Conservation (phyloP, 2,888 invertebrate genomes). For the Polietes domitor region DNA sequence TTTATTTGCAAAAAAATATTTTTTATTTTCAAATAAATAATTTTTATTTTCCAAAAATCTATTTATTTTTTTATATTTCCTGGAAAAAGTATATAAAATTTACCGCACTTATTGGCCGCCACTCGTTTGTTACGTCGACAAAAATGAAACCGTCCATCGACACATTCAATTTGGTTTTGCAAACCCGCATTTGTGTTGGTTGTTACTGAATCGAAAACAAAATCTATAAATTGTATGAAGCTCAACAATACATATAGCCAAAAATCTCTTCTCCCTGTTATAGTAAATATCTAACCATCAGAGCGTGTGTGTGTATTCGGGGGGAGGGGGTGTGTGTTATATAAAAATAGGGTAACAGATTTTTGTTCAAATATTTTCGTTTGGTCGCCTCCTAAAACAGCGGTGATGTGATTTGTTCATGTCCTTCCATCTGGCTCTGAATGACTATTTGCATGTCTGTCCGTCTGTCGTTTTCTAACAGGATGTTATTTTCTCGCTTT, state of each 20-base stretch:
- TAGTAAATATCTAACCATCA: background rate
- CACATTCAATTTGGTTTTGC: too few species aligned
- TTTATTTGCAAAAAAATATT: too few species aligned
- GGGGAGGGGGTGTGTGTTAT: background rate
- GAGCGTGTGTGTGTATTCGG: background rate
- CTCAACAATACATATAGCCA: background rate
- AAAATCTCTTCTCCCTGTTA: background rate
- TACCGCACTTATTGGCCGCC: too few species aligned
- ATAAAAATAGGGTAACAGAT: conserved; percentile 17
- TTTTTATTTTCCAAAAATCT: too few species aligned
- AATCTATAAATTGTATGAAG: background rate
- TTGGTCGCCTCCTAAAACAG: background rate
- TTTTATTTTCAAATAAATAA: too few species aligned
- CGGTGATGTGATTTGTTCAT: background rate
- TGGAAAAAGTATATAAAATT: too few species aligned
- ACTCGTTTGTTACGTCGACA: too few species aligned
- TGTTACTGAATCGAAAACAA: conserved; percentile 7
- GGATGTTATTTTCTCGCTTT: conserved; percentile 1
- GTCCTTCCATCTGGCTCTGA: background rate
- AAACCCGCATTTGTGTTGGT: background rate
- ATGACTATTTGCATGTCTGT: background rate
- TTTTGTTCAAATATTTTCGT: background rate
- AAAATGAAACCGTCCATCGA: too few species aligned
- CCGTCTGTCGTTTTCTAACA: background rate
- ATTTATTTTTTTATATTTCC: too few species aligned